phyloP scores from a whole-genome alignment of 1,140 invertebrate genomes.

The Zophobas morio region DNA sequence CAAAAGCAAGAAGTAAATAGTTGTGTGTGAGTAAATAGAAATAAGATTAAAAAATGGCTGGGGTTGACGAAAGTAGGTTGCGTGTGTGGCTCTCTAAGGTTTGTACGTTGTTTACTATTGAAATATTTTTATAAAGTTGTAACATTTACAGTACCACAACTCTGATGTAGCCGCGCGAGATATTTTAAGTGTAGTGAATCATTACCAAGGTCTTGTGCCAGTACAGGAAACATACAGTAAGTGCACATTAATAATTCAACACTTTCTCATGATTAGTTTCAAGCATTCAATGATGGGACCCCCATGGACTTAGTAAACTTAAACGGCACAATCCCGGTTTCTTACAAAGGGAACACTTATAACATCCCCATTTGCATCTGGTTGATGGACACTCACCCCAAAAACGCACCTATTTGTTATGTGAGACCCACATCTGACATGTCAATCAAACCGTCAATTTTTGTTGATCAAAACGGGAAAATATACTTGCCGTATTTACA shows the following conservation, averaged over 20 bases:
- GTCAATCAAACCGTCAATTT: conserved; percentile 94
- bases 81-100: conserved; percentile 36
- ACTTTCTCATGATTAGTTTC: conserved; percentile 65
- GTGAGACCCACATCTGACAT: conserved; percentile 96
- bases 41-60: conserved; percentile 3
- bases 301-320: conserved; percentile 87
- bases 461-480: conserved; percentile 96
- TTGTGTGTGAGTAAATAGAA: not conserved
- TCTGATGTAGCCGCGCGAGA: conserved; percentile 83
- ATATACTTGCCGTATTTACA: conserved; percentile 97
- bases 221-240: conserved; percentile 78
- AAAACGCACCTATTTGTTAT: conserved; percentile 97
- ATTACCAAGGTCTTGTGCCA: conserved; percentile 81
- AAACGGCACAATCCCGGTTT: conserved; percentile 93
- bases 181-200: conserved; percentile 77
- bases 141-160: conserved; percentile 78
- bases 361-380: conserved; percentile 98
- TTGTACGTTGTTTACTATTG: not conserved
- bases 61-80: conserved; percentile 18
- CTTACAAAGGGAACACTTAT: conserved; percentile 91
- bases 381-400: conserved; percentile 97
- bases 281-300: conserved; percentile 93
- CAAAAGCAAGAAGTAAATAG: not conserved
- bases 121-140: not conserved
- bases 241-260: conserved; percentile 56